A percentile compares a stretch with the other conserved stretches of the same genome.
Evolutionary conservation across 2,888 invertebrate genomes (phyloP).

Genomic region (Nineta flava): DNA sequence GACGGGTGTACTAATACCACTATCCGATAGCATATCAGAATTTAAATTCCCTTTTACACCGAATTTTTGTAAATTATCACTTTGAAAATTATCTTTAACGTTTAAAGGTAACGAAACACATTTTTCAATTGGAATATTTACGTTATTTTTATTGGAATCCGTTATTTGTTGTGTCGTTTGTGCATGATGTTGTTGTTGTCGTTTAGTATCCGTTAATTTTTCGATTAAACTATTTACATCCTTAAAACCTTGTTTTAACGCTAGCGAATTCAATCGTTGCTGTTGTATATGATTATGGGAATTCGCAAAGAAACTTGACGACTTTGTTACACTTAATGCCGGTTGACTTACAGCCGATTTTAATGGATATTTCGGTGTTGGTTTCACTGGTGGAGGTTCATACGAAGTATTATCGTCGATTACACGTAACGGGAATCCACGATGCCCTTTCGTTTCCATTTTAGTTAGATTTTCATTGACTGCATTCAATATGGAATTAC

Average conservation of each 20-base stretch:
- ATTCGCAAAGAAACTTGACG: slow-evolving; percentile 43
- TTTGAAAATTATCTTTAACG: slow-evolving; percentile 3
- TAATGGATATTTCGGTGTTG: slow-evolving; percentile 22
- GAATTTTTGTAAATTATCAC: neutral
- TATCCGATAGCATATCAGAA: slow-evolving; percentile 31
- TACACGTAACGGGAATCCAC: slow-evolving; percentile 30
- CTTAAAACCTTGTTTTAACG: slow-evolving; percentile 32
- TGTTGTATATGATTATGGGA: slow-evolving; percentile 54
- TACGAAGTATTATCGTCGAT: slow-evolving; percentile 31
- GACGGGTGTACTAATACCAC: slow-evolving; percentile 48
- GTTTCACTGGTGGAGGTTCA: slow-evolving; percentile 20
- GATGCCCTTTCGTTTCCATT: slow-evolving; percentile 11
- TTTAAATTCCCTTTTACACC: slow-evolving; percentile 11
- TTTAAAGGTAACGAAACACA: slow-evolving; percentile 15
- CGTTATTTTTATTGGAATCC: neutral
- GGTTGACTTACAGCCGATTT: slow-evolving; percentile 27
- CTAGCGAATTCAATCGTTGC: slow-evolving; percentile 36
- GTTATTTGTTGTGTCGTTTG: neutral
- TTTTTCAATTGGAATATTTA: slow-evolving; percentile 20
- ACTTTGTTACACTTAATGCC: slow-evolving; percentile 22
- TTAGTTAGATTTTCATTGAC: slow-evolving; percentile 1
- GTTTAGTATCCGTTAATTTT: slow-evolving; percentile 3
- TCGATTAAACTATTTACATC: slow-evolving; percentile 16
- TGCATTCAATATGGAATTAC: neutral
- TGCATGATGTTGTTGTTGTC: neutral